These are phyloP conservation scores for Poecile montanus DNA, from an alignment of 2,797 vertebrate species.

Conservation along the genomic window DNA sequence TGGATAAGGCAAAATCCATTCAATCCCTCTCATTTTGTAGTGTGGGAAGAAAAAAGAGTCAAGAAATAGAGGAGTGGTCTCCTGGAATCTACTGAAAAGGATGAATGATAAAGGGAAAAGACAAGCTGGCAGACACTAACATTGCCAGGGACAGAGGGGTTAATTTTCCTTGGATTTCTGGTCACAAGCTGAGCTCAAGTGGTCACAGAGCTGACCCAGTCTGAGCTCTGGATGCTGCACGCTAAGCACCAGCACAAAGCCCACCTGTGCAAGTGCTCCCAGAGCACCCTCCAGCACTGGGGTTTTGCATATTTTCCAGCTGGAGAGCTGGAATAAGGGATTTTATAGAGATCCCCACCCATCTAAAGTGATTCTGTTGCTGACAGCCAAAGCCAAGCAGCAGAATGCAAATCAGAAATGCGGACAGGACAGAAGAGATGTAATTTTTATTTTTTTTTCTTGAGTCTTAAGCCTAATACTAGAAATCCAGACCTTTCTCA, in stretches of 20 bases:
- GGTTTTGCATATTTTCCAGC: not conserved
- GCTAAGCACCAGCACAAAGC: fast-evolving
- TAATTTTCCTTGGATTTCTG: not conserved
- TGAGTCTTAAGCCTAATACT: not conserved
- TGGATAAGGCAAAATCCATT: not conserved
- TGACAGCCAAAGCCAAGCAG: not conserved
- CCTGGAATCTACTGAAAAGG: not conserved
- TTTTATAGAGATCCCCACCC: not conserved
- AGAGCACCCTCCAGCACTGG: not conserved
- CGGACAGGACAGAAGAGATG: not conserved
- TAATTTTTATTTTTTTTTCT: not conserved
- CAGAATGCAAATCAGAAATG: not conserved
- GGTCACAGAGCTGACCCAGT: fast-evolving
- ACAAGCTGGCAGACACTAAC: not conserved
- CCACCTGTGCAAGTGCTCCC: not conserved
- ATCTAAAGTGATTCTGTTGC: not conserved
- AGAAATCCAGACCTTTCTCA: not conserved
- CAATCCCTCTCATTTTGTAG: not conserved
- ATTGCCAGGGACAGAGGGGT: not conserved
- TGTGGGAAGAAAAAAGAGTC: not conserved
- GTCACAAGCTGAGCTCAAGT: not conserved
- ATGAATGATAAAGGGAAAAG: not conserved
- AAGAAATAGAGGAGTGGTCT: not conserved
- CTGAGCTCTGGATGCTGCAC: not conserved
- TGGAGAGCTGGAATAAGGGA: not conserved